A percentile compares a stretch with the other conserved stretches of the same genome.
Evolutionary conservation across 2,888 invertebrate genomes (phyloP).

Genomic region (Pyrgus malvae): DNA sequence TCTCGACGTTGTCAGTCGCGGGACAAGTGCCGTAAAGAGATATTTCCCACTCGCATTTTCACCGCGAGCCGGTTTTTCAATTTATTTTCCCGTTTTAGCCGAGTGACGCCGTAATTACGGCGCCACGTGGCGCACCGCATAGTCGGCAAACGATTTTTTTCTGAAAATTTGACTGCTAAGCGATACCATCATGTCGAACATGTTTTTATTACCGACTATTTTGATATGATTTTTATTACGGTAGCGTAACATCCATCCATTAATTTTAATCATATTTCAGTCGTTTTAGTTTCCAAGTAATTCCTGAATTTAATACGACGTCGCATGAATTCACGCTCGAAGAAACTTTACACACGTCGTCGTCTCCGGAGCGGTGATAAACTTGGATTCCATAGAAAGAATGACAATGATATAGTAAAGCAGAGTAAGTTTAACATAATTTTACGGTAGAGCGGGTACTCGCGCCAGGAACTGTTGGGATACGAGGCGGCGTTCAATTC

Average conservation of each 20-base stretch:
- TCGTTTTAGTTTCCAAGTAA: neutral
- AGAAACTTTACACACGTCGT: conserved; percentile 2
- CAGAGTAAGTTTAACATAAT: conserved; percentile 71
- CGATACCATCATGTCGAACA: conserved; percentile 13
- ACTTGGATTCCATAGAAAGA: conserved; percentile 49
- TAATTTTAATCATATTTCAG: too few relatives aligned
- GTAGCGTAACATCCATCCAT: neutral
- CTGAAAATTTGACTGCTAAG: conserved; percentile 37
- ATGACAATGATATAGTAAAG: conserved; percentile 58
- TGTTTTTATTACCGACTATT: conserved; percentile 1
- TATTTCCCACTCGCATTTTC: conserved; percentile 68
- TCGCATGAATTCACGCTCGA: neutral
- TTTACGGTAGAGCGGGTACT: conserved; percentile 67
- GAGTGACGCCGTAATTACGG: conserved; percentile 73
- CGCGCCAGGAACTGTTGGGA: conserved; percentile 55
- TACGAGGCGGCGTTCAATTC: conserved; percentile 65
- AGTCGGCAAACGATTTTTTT: conserved; percentile 54
- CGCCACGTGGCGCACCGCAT: conserved; percentile 55
- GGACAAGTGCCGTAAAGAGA: conserved; percentile 63
- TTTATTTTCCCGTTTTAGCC: conserved; percentile 75
- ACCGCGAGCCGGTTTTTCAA: conserved; percentile 72
- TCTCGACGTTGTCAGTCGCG: conserved; percentile 61
- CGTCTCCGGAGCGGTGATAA: conserved; percentile 21
- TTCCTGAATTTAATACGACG: neutral
- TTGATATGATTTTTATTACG: neutral